These are phyloP conservation scores for Caenorhabditis zanzibari DNA, from an alignment of 2,888 invertebrate species.

Conservation along the genomic window DNA sequence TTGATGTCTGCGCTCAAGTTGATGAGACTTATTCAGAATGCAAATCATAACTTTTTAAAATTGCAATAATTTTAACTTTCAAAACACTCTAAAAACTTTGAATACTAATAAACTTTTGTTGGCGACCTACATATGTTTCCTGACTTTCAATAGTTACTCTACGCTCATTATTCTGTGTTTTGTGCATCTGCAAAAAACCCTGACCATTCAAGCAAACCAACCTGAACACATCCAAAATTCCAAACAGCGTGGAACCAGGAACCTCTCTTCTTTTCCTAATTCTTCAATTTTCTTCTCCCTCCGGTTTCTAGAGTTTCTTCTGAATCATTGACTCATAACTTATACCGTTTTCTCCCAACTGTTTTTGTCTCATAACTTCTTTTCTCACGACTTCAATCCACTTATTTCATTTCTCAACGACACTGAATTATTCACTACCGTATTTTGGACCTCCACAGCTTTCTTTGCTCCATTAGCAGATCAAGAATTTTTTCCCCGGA, in stretches of 20 bases:
- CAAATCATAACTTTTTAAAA: too few species aligned
- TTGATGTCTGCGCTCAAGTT: too few species aligned
- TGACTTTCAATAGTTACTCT: too few species aligned
- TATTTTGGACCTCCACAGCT: constrained; percentile 38
- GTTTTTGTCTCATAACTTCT: not conserved
- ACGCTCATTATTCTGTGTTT: too few species aligned
- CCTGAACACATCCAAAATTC: too few species aligned
- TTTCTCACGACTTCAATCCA: constrained; percentile 32
- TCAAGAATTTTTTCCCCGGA: constrained; percentile 26
- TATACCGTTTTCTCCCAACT: constrained; percentile 14
- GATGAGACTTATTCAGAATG: too few species aligned
- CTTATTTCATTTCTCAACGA: constrained; percentile 13
- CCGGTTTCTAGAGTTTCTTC: not conserved
- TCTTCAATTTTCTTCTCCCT: not conserved
- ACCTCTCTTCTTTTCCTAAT: not conserved
- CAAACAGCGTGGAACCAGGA: not conserved
- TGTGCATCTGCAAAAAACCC: too few species aligned
- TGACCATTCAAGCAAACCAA: too few species aligned
- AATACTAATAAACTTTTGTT: too few species aligned
- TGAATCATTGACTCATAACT: not conserved
- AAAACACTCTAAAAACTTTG: too few species aligned
- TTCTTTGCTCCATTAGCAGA: constrained; percentile 47
- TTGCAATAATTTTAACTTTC: too few species aligned
- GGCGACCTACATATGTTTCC: too few species aligned
- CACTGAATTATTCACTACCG: constrained; percentile 53